These are phyloP conservation scores for Harpagoxenus sublaevis DNA, from an alignment of 2,888 invertebrate genomes.

Conservation along the genomic window DNA sequence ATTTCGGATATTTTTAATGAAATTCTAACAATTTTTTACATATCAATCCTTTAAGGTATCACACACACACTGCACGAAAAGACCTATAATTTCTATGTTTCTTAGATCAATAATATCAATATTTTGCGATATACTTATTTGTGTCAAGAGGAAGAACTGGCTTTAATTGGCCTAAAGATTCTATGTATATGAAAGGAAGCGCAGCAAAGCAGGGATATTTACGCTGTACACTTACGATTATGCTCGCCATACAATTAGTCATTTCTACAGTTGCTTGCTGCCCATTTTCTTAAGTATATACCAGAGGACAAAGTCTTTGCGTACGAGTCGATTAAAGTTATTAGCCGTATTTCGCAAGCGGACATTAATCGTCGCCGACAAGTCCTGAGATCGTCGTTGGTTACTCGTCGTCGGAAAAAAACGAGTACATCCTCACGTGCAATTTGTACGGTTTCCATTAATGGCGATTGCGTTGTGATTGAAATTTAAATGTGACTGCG, in stretches of 20 bases:
- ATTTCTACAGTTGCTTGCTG: slow-evolving; percentile 15
- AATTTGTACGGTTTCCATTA: slow-evolving; percentile 50
- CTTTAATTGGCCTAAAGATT: background rate
- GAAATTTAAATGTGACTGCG: slow-evolving; percentile 48
- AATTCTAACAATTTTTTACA: background rate
- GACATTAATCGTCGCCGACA: slow-evolving; percentile 63
- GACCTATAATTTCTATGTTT: background rate
- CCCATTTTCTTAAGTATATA: slow-evolving; percentile 45
- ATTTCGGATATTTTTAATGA: background rate
- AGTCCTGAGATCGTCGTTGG: slow-evolving; percentile 15
- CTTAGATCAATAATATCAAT: background rate
- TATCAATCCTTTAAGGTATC: background rate
- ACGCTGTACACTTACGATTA: slow-evolving; percentile 5
- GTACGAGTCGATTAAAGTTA: slow-evolving; percentile 71
- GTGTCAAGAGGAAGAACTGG: background rate
- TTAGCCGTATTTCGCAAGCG: slow-evolving; percentile 67
- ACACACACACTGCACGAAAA: background rate
- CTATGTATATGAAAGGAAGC: slow-evolving; percentile 6
- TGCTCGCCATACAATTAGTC: slow-evolving; percentile 38
- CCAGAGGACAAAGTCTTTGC: slow-evolving; percentile 53
- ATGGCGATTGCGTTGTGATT: slow-evolving; percentile 32
- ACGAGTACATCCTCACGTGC: slow-evolving; percentile 41
- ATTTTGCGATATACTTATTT: background rate
- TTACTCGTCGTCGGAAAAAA: slow-evolving; percentile 22
- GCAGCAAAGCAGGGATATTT: slow-evolving; percentile 21